Percentiles rank a stretch among this genome's conserved stretches.
These are phyloP conservation scores for Sebastes minor DNA, from an alignment of 2,797 vertebrate genomes.

Conservation along the genomic window DNA sequence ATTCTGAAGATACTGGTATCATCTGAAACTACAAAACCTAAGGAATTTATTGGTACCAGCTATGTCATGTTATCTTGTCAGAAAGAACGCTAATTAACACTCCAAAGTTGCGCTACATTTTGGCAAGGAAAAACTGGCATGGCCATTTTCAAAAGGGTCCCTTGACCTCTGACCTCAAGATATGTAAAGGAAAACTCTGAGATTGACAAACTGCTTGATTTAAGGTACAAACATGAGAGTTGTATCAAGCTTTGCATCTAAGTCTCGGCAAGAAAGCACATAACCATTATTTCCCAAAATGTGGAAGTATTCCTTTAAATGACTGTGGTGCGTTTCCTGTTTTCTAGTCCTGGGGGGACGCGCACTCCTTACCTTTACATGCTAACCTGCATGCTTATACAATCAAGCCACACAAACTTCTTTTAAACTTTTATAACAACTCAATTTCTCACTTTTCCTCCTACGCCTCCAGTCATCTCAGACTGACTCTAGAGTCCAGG, in stretches of 20 bases:
- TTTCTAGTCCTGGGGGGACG: background rate
- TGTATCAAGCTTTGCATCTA: background rate
- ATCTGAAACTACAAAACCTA: too few species aligned
- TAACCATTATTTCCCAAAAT: background rate
- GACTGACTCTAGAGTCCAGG: conserved; percentile 83
- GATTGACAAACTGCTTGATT: too few species aligned
- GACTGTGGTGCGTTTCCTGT: background rate
- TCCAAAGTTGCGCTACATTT: too few species aligned
- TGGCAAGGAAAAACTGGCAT: too few species aligned
- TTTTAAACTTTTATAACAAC: conserved; percentile 47
- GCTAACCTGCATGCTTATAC: conserved; percentile 40
- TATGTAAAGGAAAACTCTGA: too few species aligned
- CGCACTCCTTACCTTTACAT: background rate
- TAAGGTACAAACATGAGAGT: too few species aligned
- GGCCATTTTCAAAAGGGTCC: too few species aligned
- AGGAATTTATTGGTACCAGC: too few species aligned
- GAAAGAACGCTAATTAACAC: too few species aligned
- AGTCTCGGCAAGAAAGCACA: background rate
- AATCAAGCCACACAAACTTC: conserved; percentile 37
- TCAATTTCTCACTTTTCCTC: conserved; percentile 72
- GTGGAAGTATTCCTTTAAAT: background rate
- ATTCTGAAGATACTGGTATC: too few species aligned
- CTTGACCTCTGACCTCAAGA: too few species aligned
- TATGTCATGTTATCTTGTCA: too few species aligned
- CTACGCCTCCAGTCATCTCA: conserved; percentile 79